A percentile compares a stretch with the other conserved stretches of the same genome.
phyloP scores from a whole-genome alignment of 2,113 vertebrate genomes.

The Bubalus kerabau region DNA sequence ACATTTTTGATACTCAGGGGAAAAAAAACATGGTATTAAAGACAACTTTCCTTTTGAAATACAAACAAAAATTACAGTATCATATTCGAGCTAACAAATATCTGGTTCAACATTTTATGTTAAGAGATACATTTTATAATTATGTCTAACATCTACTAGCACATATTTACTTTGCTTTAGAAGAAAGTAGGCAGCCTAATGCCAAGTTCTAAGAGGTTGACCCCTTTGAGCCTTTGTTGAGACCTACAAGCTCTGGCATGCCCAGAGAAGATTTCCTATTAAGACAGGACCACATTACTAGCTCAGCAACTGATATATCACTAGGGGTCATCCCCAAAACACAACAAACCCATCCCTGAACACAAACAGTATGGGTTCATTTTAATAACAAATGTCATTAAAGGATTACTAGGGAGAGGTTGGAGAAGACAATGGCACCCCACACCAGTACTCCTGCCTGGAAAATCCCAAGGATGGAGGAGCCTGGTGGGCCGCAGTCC shows the following conservation, averaged over 20 bases:
- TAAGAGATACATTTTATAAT: not conserved
- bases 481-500: too few relatives aligned
- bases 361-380: not conserved
- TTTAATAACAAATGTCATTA: not conserved
- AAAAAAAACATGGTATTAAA: not conserved
- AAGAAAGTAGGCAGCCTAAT: not conserved
- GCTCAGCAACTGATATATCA: constrained; percentile 38
- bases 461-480: too few relatives aligned
- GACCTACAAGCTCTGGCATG: constrained; percentile 55
- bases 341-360: constrained; percentile 56
- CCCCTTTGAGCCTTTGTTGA: constrained; percentile 44
- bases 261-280: constrained; percentile 28
- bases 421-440: too few relatives aligned
- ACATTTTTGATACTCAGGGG: not conserved
- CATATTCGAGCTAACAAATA: not conserved
- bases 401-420: not conserved
- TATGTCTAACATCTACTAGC: not conserved
- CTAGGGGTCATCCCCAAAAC: constrained; percentile 37
- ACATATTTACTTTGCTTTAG: constrained; percentile 14
- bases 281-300: not conserved
- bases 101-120: not conserved
- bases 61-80: constrained; percentile 6
- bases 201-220: constrained; percentile 29
- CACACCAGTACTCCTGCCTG: too few relatives aligned
- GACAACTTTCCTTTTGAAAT: not conserved